phyloP scores from a whole-genome alignment of 1,140 invertebrate species.

The Metopolophium dirhodum region DNA sequence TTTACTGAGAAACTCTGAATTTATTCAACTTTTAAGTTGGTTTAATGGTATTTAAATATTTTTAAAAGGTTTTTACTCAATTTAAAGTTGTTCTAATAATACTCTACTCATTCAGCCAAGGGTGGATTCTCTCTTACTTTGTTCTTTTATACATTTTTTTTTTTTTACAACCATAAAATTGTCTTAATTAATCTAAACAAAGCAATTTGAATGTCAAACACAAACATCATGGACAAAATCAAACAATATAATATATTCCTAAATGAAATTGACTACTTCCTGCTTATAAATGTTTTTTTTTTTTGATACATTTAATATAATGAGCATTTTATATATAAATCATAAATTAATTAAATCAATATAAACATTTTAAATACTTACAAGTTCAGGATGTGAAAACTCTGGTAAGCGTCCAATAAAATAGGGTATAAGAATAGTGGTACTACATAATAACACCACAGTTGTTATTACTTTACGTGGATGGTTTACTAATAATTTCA shows the following conservation, averaged over 20 bases:
- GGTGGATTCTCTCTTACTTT: not conserved
- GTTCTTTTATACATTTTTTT: not conserved
- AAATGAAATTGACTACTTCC: not conserved
- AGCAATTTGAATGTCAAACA: too few relatives aligned
- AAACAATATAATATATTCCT: not conserved
- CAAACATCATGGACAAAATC: too few relatives aligned
- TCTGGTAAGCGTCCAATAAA: conserved; percentile 74
- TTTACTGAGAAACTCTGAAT: too few relatives aligned
- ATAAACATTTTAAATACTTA: conserved; percentile 62
- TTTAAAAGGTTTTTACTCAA: not conserved
- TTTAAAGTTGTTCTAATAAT: not conserved
- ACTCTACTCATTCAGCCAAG: not conserved
- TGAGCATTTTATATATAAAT: not conserved
- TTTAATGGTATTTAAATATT: too few relatives aligned
- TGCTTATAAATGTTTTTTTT: not conserved
- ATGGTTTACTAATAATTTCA: conserved; percentile 74
- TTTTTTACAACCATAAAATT: not conserved
- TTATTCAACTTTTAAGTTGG: too few relatives aligned
- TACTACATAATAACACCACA: conserved; percentile 72
- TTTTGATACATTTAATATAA: not conserved
- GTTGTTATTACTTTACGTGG: conserved; percentile 75
- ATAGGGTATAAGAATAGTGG: conserved; percentile 76
- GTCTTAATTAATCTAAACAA: too few relatives aligned
- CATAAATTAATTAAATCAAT: conserved; percentile 1
- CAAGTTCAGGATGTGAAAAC: conserved; percentile 79